phyloP scores from a whole-genome alignment of 2,797 vertebrate genomes.

The Margarornis squamiger region DNA sequence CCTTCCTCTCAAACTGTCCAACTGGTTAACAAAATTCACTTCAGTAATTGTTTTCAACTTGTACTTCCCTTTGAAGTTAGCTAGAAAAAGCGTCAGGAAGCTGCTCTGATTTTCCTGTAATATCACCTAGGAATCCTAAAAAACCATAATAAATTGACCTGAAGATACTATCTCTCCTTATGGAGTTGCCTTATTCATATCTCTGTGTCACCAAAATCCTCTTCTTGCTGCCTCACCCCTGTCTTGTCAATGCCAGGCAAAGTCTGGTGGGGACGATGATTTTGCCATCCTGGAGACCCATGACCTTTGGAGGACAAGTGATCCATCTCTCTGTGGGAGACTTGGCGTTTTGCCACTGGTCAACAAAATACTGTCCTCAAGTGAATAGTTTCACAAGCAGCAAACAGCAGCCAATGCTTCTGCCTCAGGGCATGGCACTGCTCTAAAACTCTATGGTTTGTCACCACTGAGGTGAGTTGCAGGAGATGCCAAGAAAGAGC shows the following conservation, averaged over 20 bases:
- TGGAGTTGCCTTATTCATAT: background rate
- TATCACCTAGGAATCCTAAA: background rate
- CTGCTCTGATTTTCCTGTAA: background rate
- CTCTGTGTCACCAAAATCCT: background rate
- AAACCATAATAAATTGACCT: background rate
- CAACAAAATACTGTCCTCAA: constrained; percentile 11
- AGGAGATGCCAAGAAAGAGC: background rate
- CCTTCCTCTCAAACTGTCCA: background rate
- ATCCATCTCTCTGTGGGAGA: constrained; percentile 1
- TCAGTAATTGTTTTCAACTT: background rate
- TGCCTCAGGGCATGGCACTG: background rate
- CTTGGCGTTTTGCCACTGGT: constrained; percentile 9
- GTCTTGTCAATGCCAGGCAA: background rate
- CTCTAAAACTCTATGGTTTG: background rate
- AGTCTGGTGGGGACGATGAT: background rate
- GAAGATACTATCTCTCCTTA: background rate
- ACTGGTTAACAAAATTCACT: background rate
- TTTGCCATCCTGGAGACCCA: background rate
- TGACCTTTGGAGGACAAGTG: constrained; percentile 27
- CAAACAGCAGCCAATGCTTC: background rate
- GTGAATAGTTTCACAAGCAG: background rate
- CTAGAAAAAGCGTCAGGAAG: background rate
- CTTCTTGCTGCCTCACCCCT: background rate
- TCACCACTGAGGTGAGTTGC: background rate
- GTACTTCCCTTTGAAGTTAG: background rate